Evolutionary conservation across 2,113 vertebrate genomes (phyloP).

Genomic region (Varanus komodoensis): DNA sequence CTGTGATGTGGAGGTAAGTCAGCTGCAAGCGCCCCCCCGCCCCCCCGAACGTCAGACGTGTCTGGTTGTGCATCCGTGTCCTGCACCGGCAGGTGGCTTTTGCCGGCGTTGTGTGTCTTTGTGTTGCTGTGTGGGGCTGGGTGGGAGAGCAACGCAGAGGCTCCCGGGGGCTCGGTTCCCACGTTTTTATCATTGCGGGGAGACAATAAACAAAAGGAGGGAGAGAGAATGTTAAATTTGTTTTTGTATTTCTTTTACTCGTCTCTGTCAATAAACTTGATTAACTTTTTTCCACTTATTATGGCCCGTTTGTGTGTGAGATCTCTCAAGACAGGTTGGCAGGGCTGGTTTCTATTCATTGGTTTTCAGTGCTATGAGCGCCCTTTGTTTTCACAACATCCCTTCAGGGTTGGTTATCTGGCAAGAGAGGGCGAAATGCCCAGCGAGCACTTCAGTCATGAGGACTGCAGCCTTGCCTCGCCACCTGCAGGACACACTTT

Average conservation of each 20-base stretch:
- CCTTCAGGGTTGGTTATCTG: neutral
- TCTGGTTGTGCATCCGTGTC: neutral
- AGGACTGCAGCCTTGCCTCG: too few relatives aligned
- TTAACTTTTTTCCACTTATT: slow-evolving; percentile 29
- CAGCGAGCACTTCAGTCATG: too few relatives aligned
- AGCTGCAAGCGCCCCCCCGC: neutral
- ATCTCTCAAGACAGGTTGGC: neutral
- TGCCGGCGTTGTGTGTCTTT: neutral
- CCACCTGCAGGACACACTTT: too few relatives aligned
- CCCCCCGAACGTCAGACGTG: neutral
- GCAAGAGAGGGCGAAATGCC: too few relatives aligned
- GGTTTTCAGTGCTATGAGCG: neutral
- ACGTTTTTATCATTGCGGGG: neutral
- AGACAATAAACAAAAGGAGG: neutral
- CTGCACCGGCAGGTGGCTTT: neutral
- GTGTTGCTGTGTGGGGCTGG: neutral
- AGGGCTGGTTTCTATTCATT: neutral
- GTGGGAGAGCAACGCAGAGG: neutral
- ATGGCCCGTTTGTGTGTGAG: neutral
- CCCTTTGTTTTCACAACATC: neutral
- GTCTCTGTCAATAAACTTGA: slow-evolving; percentile 45
- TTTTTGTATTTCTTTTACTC: slow-evolving; percentile 38
- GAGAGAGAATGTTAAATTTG: neutral
- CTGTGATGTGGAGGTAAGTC: neutral
- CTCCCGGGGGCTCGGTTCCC: neutral